phyloP scores from a whole-genome alignment of 2,113 vertebrate genomes.

The Tupaia tana region DNA sequence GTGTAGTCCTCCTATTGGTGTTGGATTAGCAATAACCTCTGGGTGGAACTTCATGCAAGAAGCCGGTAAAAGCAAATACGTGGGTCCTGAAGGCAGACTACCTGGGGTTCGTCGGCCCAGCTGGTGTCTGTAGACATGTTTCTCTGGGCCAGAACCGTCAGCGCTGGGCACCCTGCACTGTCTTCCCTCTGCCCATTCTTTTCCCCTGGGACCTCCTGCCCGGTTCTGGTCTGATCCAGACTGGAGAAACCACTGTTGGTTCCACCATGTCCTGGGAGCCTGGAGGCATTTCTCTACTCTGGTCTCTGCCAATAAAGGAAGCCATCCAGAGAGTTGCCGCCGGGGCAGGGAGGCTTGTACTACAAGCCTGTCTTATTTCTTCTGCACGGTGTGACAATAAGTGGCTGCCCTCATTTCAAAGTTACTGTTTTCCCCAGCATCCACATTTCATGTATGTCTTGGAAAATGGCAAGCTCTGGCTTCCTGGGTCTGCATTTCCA shows the following conservation, averaged over 20 bases:
- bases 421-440: neutral
- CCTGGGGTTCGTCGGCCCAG: neutral
- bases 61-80: neutral
- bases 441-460: neutral
- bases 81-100: neutral
- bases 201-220: neutral
- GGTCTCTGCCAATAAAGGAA: neutral
- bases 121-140: neutral
- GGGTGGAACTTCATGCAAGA: neutral
- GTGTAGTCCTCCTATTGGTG: accelerated
- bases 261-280: neutral
- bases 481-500: neutral
- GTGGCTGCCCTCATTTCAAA: neutral
- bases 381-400: neutral
- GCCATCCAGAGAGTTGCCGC: accelerated
- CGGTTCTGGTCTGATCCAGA: neutral
- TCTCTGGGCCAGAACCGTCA: neutral
- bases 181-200: accelerated
- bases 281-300: neutral
- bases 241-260: neutral
- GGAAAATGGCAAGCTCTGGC: neutral
- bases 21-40: neutral
- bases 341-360: neutral
- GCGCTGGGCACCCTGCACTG: neutral
- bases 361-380: neutral